Conservation (phyloP, 2,797 vertebrate genomes). For the Danionella dracula region DNA sequence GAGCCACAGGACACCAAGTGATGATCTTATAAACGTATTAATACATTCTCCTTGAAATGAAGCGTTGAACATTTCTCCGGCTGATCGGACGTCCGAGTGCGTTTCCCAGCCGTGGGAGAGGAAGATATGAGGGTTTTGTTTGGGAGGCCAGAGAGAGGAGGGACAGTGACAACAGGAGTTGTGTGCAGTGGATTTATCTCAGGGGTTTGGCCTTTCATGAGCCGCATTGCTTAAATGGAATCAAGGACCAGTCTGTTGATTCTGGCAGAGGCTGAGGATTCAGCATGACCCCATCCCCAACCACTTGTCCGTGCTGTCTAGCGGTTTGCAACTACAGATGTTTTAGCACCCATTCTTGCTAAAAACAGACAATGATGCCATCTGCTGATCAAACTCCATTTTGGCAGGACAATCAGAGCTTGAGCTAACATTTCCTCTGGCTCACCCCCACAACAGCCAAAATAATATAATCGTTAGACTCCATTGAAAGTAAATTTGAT, state of each 20-base stretch:
- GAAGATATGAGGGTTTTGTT: conserved; percentile 44
- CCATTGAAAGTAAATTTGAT: no score
- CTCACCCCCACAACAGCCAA: no score
- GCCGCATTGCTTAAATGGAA: conserved; percentile 38
- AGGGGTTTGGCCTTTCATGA: conserved; percentile 43
- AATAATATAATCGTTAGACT: no score
- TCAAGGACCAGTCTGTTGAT: conserved; percentile 43
- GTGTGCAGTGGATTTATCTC: conserved; percentile 50
- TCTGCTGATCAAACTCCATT: conserved; percentile 27
- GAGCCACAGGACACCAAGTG: conserved; percentile 31
- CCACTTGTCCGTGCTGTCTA: conserved; percentile 17
- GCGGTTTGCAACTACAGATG: neutral
- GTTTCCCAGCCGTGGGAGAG: conserved; percentile 39
- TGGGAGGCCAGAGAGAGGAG: conserved; percentile 33
- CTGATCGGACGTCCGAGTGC: conserved; percentile 37
- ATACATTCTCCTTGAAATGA: conserved; percentile 44
- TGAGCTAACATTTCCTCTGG: no score
- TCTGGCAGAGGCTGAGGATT: conserved; percentile 40
- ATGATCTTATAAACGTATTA: conserved; percentile 41
- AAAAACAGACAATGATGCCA: conserved; percentile 31
- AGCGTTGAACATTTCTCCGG: conserved; percentile 39
- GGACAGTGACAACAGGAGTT: conserved; percentile 43
- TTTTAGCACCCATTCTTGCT: neutral
- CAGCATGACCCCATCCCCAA: conserved; percentile 33
- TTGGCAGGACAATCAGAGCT: neutral